Evolutionary conservation across 2,888 invertebrate species (phyloP).

Genomic region (Gymnoscelis rufifasciata): DNA sequence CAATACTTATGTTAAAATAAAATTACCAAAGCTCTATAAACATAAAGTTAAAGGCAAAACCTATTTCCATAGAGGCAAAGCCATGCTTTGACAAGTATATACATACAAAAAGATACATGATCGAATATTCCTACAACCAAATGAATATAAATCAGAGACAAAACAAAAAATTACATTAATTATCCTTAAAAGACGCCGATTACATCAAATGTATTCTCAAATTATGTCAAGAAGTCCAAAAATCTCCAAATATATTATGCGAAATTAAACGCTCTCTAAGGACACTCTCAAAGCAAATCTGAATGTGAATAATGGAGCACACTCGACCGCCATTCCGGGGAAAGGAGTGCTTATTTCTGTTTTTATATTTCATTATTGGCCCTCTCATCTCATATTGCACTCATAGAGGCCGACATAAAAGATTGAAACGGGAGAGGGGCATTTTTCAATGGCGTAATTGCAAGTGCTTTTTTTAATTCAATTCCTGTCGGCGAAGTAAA

Average conservation of each 20-base stretch:
- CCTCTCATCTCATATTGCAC: slow-evolving; percentile 76
- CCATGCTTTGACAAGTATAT: too few species aligned
- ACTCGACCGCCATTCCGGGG: slow-evolving; percentile 58
- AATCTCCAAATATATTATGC: slow-evolving; percentile 38
- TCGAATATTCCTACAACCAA: too few species aligned
- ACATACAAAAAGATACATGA: too few species aligned
- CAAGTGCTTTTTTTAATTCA: slow-evolving; percentile 74
- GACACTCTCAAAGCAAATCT: slow-evolving; percentile 67
- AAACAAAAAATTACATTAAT: too few species aligned
- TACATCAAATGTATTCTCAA: background rate
- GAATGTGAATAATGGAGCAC: slow-evolving; percentile 71
- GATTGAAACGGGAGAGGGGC: slow-evolving; percentile 77
- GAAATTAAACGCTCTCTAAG: slow-evolving; percentile 65
- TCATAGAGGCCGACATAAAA: slow-evolving; percentile 75
- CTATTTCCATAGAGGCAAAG: too few species aligned
- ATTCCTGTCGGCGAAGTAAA: slow-evolving; percentile 73
- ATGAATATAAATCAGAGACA: too few species aligned
- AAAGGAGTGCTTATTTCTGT: slow-evolving; percentile 72
- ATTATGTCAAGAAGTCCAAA: slow-evolving; percentile 13
- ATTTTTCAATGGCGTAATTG: slow-evolving; percentile 75
- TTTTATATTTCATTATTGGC: slow-evolving; percentile 79
- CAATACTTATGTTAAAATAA: too few species aligned
- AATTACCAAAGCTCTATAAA: too few species aligned
- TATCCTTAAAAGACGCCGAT: background rate
- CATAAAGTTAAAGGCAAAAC: too few species aligned